Percentiles rank a stretch among this genome's conserved stretches.
Evolutionary conservation across 2,888 invertebrate genomes (phyloP).

Genomic region (Luperina testacea): DNA sequence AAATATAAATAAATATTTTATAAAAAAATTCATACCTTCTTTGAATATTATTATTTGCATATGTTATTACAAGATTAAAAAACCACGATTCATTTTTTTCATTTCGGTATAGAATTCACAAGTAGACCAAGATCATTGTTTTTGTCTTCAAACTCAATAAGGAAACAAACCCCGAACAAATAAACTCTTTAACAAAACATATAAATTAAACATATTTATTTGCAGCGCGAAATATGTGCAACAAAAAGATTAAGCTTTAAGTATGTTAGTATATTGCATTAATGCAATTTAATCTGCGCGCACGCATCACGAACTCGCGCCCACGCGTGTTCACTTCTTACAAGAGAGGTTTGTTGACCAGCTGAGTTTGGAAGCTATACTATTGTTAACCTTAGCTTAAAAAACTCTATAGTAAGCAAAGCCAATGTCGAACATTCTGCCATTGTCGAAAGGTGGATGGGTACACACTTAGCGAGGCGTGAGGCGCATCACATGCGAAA

Average conservation of each 20-base stretch:
- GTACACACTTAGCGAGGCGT: too few species aligned
- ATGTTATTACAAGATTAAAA: background rate
- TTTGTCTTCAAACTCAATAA: conserved; percentile 1
- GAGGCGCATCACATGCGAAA: too few species aligned
- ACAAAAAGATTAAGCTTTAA: conserved; percentile 73
- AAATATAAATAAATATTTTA: too few species aligned
- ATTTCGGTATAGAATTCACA: background rate
- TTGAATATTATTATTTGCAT: background rate
- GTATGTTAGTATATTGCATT: conserved; percentile 82
- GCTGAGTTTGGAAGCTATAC: conserved; percentile 25
- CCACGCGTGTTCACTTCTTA: conserved; percentile 83
- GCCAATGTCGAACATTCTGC: background rate
- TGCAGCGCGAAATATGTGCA: conserved; percentile 60
- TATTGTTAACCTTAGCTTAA: background rate
- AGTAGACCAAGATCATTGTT: background rate
- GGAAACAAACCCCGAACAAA: conserved; percentile 18
- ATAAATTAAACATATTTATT: conserved; percentile 63
- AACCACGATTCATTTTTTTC: background rate
- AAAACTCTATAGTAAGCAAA: background rate
- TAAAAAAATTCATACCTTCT: background rate
- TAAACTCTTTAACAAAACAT: conserved; percentile 35
- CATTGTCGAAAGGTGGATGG: background rate
- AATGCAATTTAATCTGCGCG: conserved; percentile 89
- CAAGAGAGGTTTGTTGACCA: conserved; percentile 67
- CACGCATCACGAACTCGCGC: conserved; percentile 86